Percentiles rank a stretch among this genome's conserved stretches.
Evolutionary conservation across 2,113 vertebrate genomes (phyloP).

Genomic region (Todiramphus chloris): DNA sequence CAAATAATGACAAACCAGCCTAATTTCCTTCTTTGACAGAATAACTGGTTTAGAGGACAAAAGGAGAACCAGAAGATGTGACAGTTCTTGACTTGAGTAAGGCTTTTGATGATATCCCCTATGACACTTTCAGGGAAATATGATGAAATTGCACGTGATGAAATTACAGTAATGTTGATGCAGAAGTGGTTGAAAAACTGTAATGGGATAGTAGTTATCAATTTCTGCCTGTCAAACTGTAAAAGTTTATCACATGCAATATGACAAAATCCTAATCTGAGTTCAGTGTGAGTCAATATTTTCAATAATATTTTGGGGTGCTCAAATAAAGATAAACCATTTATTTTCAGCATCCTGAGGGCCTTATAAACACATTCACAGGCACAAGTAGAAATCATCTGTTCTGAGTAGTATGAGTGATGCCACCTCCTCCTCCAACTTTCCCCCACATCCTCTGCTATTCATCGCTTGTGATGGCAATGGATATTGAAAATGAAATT

Average conservation of each 20-base stretch:
- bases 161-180: background rate
- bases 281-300: background rate
- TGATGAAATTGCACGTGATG: background rate
- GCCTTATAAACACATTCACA: background rate
- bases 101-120: background rate
- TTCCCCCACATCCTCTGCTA: background rate
- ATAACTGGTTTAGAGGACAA: background rate
- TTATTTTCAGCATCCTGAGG: background rate
- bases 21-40: background rate
- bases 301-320: background rate
- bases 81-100: background rate
- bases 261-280: background rate
- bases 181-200: background rate
- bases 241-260: background rate
- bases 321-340: background rate
- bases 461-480: background rate
- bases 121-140: background rate
- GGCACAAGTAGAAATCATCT: background rate
- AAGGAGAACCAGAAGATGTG: background rate
- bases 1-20: background rate
- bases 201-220: background rate
- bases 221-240: background rate
- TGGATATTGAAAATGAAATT: background rate
- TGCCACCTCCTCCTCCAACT: background rate
- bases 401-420: background rate